Base-by-base conservation (phyloP, 2,113 vertebrate species). In the Lasiurus borealis region DNA sequence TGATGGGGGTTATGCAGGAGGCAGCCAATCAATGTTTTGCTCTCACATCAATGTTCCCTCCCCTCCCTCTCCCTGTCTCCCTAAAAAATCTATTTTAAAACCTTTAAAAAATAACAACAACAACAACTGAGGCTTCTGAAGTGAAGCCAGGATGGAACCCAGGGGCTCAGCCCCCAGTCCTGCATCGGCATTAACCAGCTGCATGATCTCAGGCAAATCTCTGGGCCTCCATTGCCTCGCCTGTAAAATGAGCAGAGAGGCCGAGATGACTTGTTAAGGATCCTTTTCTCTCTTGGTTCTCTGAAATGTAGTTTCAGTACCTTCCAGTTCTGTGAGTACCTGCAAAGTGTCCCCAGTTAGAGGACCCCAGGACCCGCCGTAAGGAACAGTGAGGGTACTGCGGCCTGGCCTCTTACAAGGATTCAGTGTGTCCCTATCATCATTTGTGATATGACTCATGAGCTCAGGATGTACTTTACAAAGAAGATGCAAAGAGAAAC, bases 221-320 rank as follows among this genome's bases (percentile, higher is more conserved):
- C 88, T 18, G 50, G 48, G 40, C 36, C 78, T 95, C 92, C 5
- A 19, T n/a, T 68, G 81, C 86, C 92, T 64, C 78, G 36, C 77
- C 89, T 85, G 27, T 25, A 77, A 71, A 76, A 82, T 72, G 62
- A 92, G 29, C 52, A 29, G 52, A 77, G 44, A 40, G 64, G 86
- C 23, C 89, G 78, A 23, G 14, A 52, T 11, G 15, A 27, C 34
- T 36, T 31, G 57, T 7, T 7, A 48, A 52, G 3, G 6, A 83
- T 57, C 31, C 73, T 84, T 88, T 54, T 80, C 73, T 77, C 68
- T 59, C 82, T 44, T 5, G 25, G 57, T 62, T 90, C 85, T 16
- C 23, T 68, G 73, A 85, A 66, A 68, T 31, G 23, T 7, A 44
- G 78, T 44, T 77, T 86, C 46, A 14, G 8, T 13, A 29, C 66